phyloP scores from a whole-genome alignment of 2,888 invertebrate species.

The Drepanosiphum platanoidis region DNA sequence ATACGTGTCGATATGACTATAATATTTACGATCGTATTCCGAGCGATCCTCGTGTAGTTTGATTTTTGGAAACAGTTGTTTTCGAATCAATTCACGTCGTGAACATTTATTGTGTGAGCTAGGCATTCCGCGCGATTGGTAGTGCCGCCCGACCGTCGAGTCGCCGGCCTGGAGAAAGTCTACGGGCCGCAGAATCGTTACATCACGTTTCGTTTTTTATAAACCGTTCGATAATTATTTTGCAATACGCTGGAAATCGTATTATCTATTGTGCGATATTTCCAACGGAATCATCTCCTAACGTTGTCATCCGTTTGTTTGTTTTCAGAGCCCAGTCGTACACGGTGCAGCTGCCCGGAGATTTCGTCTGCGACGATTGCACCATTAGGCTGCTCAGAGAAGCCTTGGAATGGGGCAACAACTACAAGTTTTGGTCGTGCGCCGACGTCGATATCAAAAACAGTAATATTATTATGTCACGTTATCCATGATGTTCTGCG shows the following conservation, averaged over 20 bases:
- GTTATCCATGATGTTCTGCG: too few species aligned
- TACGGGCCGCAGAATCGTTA: background rate
- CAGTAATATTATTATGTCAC: slow-evolving; percentile 65
- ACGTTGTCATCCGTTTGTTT: too few species aligned
- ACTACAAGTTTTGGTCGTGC: slow-evolving; percentile 94
- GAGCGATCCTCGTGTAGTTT: too few species aligned
- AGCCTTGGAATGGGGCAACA: slow-evolving; percentile 88
- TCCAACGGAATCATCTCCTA: background rate
- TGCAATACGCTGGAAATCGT: slow-evolving; percentile 14
- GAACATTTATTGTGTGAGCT: too few species aligned
- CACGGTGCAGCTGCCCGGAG: slow-evolving; percentile 80
- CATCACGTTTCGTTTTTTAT: slow-evolving; percentile 38
- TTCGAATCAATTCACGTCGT: background rate
- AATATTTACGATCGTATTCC: too few species aligned
- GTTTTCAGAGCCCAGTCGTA: slow-evolving; percentile 83
- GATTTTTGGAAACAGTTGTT: too few species aligned
- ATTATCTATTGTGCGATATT: background rate
- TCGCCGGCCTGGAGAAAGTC: slow-evolving; percentile 22
- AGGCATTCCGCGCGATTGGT: background rate
- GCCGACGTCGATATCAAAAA: slow-evolving; percentile 86
- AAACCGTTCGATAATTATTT: slow-evolving; percentile 26
- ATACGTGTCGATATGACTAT: too few species aligned
- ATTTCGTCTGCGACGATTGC: slow-evolving; percentile 88
- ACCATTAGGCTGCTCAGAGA: slow-evolving; percentile 88
- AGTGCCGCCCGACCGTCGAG: background rate